A percentile compares a stretch with the other conserved stretches of the same genome.
These are phyloP conservation scores for Solea senegalensis DNA, from an alignment of 2,113 vertebrate species.

Conservation along the genomic window DNA sequence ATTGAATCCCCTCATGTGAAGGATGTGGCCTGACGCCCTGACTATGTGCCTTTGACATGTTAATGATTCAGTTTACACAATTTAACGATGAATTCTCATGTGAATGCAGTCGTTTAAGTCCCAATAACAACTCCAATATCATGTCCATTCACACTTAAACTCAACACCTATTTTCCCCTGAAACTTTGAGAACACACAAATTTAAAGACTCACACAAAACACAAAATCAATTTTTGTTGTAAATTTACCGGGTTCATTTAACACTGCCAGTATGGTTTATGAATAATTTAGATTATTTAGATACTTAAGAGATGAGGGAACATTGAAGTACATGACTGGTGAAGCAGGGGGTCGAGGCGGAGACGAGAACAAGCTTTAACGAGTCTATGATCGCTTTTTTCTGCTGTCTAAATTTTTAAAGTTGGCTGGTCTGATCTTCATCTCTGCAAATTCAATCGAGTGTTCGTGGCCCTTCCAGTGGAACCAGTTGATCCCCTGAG, in stretches of 20 bases:
- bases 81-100: slow-evolving; percentile 6
- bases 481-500: slow-evolving; percentile 97
- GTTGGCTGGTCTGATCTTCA: slow-evolving; percentile 93
- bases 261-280: slow-evolving; percentile 20
- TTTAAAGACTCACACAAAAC: slow-evolving; percentile 20
- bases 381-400: slow-evolving; percentile 87
- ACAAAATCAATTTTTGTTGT: slow-evolving; percentile 32
- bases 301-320: slow-evolving; percentile 13
- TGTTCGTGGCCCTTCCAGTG: slow-evolving; percentile 98
- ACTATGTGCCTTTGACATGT: slow-evolving; percentile 59
- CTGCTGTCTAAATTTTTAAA: slow-evolving; percentile 91
- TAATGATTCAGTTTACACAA: slow-evolving; percentile 10
- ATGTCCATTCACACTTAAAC: slow-evolving; percentile 19
- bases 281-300: slow-evolving; percentile 5
- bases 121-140: slow-evolving; percentile 9
- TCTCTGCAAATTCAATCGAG: slow-evolving; percentile 94
- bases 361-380: neutral
- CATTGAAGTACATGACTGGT: neutral
- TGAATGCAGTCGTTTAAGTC: slow-evolving; percentile 22
- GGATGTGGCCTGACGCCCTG: slow-evolving; percentile 1
- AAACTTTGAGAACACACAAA: slow-evolving; percentile 12
- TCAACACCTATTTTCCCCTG: slow-evolving; percentile 10
- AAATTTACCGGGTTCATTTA: slow-evolving; percentile 2
- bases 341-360: neutral
- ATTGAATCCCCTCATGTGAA: slow-evolving; percentile 2